Percentiles rank a stretch among this genome's conserved stretches.
Evolutionary conservation across 2,113 vertebrate species (phyloP).

Genomic region (Malurus alboscapulatus): DNA sequence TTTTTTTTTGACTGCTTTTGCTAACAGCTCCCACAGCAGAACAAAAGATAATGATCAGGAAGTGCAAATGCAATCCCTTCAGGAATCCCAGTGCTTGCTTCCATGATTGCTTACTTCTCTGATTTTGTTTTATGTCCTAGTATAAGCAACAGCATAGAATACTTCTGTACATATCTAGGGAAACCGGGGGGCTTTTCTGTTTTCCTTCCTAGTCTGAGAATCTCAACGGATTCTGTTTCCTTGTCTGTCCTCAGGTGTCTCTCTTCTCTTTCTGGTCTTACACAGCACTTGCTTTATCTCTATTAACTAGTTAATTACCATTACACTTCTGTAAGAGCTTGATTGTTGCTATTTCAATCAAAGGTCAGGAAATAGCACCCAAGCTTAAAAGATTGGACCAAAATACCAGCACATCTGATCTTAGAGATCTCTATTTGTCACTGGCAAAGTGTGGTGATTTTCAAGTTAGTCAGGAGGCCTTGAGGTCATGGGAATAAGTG

Average conservation of each 20-base stretch:
- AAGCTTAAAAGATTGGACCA: neutral
- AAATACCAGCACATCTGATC: neutral
- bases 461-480: neutral
- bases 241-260: neutral
- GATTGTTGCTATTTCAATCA: neutral
- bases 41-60: neutral
- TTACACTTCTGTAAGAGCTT: neutral
- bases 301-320: neutral
- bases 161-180: neutral
- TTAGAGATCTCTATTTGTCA: neutral
- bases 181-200: neutral
- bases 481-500: neutral
- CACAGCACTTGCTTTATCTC: neutral
- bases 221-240: neutral
- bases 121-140: neutral
- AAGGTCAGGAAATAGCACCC: neutral
- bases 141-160: neutral
- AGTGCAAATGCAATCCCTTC: neutral
- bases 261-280: neutral
- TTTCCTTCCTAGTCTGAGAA: neutral
- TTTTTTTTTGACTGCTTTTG: neutral
- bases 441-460: neutral
- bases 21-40: neutral
- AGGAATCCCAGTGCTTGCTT: neutral
- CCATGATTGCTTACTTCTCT: neutral